Conservation (phyloP, 1,140 invertebrate genomes). For the Gerris buenoi region DNA sequence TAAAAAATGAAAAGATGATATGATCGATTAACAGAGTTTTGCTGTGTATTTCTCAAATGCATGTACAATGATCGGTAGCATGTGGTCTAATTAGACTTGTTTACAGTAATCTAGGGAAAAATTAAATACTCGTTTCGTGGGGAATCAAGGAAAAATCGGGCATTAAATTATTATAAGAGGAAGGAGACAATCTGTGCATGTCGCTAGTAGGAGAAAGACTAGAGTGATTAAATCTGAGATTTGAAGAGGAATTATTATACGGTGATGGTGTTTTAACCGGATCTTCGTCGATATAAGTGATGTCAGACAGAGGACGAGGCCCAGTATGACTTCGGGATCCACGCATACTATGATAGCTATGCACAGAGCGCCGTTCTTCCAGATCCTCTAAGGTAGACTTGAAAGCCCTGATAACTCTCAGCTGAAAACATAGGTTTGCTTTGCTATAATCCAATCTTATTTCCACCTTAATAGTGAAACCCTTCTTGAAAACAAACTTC, state of each 20-base stretch:
- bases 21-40: too few relatives aligned
- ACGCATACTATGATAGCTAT: constrained; percentile 89
- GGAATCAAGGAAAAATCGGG: constrained; percentile 48
- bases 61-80: too few relatives aligned
- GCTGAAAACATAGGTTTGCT: constrained; percentile 62
- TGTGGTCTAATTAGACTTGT: too few relatives aligned
- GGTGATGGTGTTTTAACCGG: constrained; percentile 41
- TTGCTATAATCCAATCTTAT: constrained; percentile 11
- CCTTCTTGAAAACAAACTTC: too few relatives aligned
- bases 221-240: constrained; percentile 25
- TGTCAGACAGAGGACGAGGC: constrained; percentile 65
- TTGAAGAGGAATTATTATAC: constrained; percentile 15
- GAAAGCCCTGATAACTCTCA: constrained; percentile 99
- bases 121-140: constrained; percentile 55
- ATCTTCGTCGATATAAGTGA: constrained; percentile 84
- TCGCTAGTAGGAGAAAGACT: constrained; percentile 26
- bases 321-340: constrained; percentile 67
- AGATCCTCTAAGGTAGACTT: constrained; percentile 98
- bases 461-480: too few relatives aligned
- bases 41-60: too few relatives aligned
- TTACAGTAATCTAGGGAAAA: too few relatives aligned
- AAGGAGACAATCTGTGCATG: constrained; percentile 25
- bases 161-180: constrained; percentile 25
- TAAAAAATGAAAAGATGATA: too few relatives aligned
- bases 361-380: constrained; percentile 93